Conservation (phyloP, 2,888 invertebrate species). For the Platerodrilus igneus region DNA sequence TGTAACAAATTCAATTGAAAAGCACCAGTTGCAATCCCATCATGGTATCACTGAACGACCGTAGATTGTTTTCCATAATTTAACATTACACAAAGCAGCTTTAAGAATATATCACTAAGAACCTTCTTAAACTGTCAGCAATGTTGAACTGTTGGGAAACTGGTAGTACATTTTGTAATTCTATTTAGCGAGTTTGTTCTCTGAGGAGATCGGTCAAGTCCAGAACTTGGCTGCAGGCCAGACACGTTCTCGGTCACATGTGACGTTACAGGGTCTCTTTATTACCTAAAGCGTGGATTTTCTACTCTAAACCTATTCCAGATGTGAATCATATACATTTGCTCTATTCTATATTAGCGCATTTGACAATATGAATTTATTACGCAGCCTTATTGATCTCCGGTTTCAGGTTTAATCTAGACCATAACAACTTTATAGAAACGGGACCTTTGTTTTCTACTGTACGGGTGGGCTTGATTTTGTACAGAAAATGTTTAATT, state of each 20-base stretch:
- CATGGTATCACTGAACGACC: no score
- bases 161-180: slow-evolving; percentile 18
- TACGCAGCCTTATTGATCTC: slow-evolving; percentile 8
- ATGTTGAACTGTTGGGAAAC: no score
- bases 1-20: no score
- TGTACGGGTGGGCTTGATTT: no score
- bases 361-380: slow-evolving; percentile 18
- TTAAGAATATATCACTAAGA: no score
- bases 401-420: slow-evolving; percentile 3
- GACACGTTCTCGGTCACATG: slow-evolving; percentile 28
- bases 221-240: slow-evolving; percentile 29
- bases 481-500: no score
- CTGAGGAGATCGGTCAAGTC: slow-evolving; percentile 20
- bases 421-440: background rate
- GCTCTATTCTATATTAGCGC: slow-evolving; percentile 12
- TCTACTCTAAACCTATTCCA: slow-evolving; percentile 23
- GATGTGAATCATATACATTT: slow-evolving; percentile 22
- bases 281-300: slow-evolving; percentile 24
- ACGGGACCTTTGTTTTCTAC: no score
- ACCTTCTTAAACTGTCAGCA: no score
- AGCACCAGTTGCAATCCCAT: no score
- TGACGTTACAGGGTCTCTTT: slow-evolving; percentile 26
- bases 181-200: slow-evolving; percentile 21
- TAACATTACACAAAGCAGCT: no score
- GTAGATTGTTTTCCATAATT: no score